Conservation (phyloP, 2,888 invertebrate species). For the Arenicola marina region DNA sequence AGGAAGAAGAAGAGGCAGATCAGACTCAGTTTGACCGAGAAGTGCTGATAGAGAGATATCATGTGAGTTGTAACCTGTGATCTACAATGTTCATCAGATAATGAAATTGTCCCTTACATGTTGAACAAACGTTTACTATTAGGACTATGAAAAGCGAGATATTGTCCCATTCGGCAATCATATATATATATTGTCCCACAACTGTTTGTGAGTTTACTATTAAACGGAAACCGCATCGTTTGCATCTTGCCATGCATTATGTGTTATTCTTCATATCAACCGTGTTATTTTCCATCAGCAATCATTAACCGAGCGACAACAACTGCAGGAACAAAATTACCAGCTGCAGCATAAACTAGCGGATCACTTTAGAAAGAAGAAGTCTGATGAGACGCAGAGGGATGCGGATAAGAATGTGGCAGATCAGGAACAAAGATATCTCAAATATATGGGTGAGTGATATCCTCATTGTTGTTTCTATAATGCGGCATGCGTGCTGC, state of each 20-base stretch:
- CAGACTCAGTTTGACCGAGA: conserved; percentile 50
- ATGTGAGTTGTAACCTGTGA: conserved; percentile 43
- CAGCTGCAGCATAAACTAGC: conserved; percentile 60
- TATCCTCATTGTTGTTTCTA: too few relatives aligned
- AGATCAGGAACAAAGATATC: conserved; percentile 61
- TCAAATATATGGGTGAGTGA: conserved; percentile 56
- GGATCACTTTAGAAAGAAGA: conserved; percentile 59
- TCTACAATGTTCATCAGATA: too few relatives aligned
- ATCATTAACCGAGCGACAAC: conserved; percentile 51
- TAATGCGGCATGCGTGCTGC: too few relatives aligned
- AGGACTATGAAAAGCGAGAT: too few relatives aligned
- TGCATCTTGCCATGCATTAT: too few relatives aligned
- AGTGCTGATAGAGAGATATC: conserved; percentile 52
- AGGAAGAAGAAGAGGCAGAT: conserved; percentile 46
- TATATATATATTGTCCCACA: too few relatives aligned
- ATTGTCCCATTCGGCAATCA: too few relatives aligned
- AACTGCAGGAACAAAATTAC: conserved; percentile 53
- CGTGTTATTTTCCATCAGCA: conserved; percentile 31
- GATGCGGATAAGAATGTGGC: conserved; percentile 57
- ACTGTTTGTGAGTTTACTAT: too few relatives aligned
- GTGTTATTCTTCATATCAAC: too few relatives aligned
- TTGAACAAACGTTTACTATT: too few relatives aligned
- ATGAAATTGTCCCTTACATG: too few relatives aligned
- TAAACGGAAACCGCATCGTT: too few relatives aligned
- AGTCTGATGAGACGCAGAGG: conserved; percentile 52